Evolutionary conservation across 2,113 vertebrate genomes (phyloP), one percentile per base, ranked within the genome.

Genomic region (Seriola rivoliana): DNA sequence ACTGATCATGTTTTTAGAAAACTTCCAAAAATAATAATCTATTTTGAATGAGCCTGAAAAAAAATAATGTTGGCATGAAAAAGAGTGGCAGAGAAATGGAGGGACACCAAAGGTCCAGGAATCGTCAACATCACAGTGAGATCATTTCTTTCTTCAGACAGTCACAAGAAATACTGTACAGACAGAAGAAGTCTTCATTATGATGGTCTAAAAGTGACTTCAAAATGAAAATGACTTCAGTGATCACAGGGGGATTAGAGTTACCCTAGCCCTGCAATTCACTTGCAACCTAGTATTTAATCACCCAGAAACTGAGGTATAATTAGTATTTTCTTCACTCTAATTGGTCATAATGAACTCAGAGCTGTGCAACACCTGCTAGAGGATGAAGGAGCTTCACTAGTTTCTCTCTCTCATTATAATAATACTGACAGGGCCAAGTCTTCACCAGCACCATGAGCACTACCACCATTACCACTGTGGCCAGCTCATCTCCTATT

Each of bases 281-380:
- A 90, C 81, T 85, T 86, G 85, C 85, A 91, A 92, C 88, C 81
- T 86, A 81, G 69, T 76, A 78, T 86, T 93, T 92, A 92, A 93
- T 93, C 90, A 92, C 87, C 87, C 68, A 90, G 89, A 90, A 91
- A 89, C 90, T 80, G 46, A 58, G 55, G 85, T 81, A 89, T 91
- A 91, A 91, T 91, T 90, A 93, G 89, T 93, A 91, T 88, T 94
- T 94, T 91, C 93, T 91, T 89, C 91, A 89, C 85, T 90, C 86
- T 91, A 93, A 93, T 92, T 92, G 89, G 90, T 92, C 78, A 78
- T 92, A 92, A 94, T 93, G 90, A 93, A 94, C 89, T 89, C 90
- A 60, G 88, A 82, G 80, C 75, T 10, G 3, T 9, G 80, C 67
- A 85, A 90, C 91, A 93, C 92, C 93, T 93, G 92, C 91, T 89